phyloP scores from a whole-genome alignment of 2,113 vertebrate genomes.

The Misgurnus anguillicaudatus region DNA sequence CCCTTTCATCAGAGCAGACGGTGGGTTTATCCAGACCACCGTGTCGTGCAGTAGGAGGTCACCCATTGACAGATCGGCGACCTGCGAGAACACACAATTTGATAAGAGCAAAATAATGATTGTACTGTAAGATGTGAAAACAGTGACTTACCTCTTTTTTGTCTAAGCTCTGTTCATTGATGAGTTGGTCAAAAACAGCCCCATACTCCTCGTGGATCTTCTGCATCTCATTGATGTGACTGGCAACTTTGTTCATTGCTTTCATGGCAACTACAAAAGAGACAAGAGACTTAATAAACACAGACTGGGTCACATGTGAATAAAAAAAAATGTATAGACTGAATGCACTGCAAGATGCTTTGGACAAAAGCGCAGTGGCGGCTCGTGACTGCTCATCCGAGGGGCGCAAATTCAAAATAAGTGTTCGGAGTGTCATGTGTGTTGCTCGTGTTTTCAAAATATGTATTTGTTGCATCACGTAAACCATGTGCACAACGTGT shows the following conservation, averaged over 20 bases:
- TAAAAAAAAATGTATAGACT: too few relatives aligned
- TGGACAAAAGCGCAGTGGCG: too few relatives aligned
- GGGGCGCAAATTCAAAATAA: too few relatives aligned
- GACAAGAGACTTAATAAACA: slow-evolving; percentile 12
- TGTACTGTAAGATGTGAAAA: too few relatives aligned
- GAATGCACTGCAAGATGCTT: too few relatives aligned
- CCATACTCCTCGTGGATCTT: slow-evolving; percentile 98
- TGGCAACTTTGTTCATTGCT: slow-evolving; percentile 99
- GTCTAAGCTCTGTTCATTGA: slow-evolving; percentile 88
- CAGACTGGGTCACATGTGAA: not conserved
- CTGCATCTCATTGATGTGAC: slow-evolving; percentile 99
- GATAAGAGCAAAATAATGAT: not conserved
- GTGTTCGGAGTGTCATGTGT: too few relatives aligned
- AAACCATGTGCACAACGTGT: too few relatives aligned
- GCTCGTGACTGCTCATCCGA: too few relatives aligned
- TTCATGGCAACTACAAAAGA: slow-evolving; percentile 88
- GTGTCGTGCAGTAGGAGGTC: slow-evolving; percentile 89
- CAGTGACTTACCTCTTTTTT: slow-evolving; percentile 84
- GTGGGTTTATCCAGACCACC: slow-evolving; percentile 91
- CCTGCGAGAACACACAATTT: slow-evolving; percentile 69
- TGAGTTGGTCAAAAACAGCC: slow-evolving; percentile 95
- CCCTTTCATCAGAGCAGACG: slow-evolving; percentile 84
- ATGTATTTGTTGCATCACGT: too few relatives aligned
- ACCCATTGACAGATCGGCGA: slow-evolving; percentile 96
- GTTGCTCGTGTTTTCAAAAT: too few relatives aligned